A percentile compares a stretch with the other conserved stretches of the same genome.
Evolutionary conservation across 2,888 invertebrate species (phyloP).

Genomic region (Leistus spinibarbis): DNA sequence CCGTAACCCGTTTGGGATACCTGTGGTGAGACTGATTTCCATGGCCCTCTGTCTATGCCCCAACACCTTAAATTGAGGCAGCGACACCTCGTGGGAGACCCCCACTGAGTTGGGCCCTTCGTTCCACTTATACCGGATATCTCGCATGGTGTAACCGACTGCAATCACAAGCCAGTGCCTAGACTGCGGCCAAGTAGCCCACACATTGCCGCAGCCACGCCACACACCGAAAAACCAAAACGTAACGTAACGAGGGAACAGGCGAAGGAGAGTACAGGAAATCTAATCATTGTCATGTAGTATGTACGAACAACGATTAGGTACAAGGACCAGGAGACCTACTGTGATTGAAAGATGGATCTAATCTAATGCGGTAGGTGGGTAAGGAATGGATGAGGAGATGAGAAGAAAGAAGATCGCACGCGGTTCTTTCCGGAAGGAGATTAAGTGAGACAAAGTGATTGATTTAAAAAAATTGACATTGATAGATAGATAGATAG

Average conservation of each 20-base stretch:
- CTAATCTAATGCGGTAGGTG: slow-evolving; percentile 10
- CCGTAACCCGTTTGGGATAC: slow-evolving; percentile 65
- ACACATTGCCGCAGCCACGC: slow-evolving; percentile 46
- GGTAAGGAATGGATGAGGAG: slow-evolving; percentile 23
- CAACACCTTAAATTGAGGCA: slow-evolving; percentile 97
- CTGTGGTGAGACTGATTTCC: slow-evolving; percentile 96
- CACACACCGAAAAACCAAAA: slow-evolving; percentile 46
- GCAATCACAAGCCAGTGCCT: slow-evolving; percentile 60
- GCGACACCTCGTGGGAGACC: slow-evolving; percentile 93
- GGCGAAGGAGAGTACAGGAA: slow-evolving; percentile 38
- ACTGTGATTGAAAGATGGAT: neutral
- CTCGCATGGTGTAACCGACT: slow-evolving; percentile 99
- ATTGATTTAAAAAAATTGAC: slow-evolving; percentile 20
- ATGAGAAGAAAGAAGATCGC: slow-evolving; percentile 23
- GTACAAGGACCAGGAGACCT: slow-evolving; percentile 18
- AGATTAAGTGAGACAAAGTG: neutral
- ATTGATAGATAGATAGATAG: slow-evolving; percentile 14
- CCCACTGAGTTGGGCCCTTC: slow-evolving; percentile 94
- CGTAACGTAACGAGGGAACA: slow-evolving; percentile 35
- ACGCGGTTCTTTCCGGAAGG: neutral
- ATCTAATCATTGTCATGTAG: neutral
- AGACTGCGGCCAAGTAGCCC: slow-evolving; percentile 44
- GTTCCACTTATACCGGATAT: slow-evolving; percentile 97
- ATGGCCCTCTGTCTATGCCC: slow-evolving; percentile 94
- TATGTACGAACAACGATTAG: neutral